Evolutionary conservation across 2,888 invertebrate species (phyloP), one percentile per base, ranked within the genome.

Genomic region (Dorcus hopei): DNA sequence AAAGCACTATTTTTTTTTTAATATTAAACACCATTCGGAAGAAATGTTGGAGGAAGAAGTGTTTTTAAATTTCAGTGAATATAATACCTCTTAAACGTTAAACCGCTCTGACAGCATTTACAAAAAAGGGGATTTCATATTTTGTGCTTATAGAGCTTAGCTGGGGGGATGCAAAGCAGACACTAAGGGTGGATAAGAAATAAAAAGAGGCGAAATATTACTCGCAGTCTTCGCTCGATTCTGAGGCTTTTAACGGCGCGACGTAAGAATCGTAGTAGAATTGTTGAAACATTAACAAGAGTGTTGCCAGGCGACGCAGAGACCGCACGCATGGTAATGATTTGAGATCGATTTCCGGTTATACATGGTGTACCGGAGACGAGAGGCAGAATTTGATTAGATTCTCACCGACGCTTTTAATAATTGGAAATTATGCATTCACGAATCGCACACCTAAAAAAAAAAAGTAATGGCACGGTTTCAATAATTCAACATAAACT

Each of bases 91-190:
- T 65, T 60, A 63, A 60, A 61, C 60, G 63, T 63, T 65, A 65
- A 63, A 63, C 60, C 61, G 57, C 59, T 57, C 65, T 54, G 51
- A 56, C 50, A 56, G 56, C 51, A 51, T 51, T 51, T 47, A 51
- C 49, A 58, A 65, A 66, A 68, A 70, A 70, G 70, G 63, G 68
- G 70, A 70, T 70, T 70, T 68, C 66, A 65, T 63, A 68, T 68
- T 68, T 68, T 68, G 62, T 63, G 65, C 61, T 64, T 62, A 65
- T 57, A 52, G 59, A 63, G 66, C 65, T 67, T 64, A 66, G 65
- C 64, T 62, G 55, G 61, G 63, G 64, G 65, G 61, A 69, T 67
- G 69, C 63, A 69, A 69, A 69, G 65, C 65, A 66, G 66, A 68
- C 65, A 65, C 65, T 61, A 58, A 58, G 57, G 62, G 61, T 58